phyloP scores from a whole-genome alignment of 64 coral and sea anemone species.

The Exaiptasia diaphana region DNA sequence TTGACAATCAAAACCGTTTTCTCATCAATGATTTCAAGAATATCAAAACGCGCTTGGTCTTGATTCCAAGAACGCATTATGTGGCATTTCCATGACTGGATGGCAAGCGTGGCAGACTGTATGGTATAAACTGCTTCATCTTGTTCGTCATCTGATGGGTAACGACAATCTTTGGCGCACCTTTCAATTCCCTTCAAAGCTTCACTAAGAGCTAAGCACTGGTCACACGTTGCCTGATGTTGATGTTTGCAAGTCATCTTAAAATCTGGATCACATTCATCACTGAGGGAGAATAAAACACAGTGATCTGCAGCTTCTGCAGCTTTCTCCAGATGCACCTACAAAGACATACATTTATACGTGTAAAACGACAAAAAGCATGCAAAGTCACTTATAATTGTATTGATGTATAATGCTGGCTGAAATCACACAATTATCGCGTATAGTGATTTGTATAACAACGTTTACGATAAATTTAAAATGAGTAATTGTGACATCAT shows the following conservation, averaged over 20 bases:
- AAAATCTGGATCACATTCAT: neutral
- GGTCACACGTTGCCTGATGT: neutral
- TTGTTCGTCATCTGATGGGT: neutral
- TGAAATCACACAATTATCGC: neutral
- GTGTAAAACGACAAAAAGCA: neutral
- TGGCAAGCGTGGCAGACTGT: neutral
- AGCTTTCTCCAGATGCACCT: neutral
- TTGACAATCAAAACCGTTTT: neutral
- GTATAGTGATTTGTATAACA: too few species aligned
- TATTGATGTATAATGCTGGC: too few species aligned
- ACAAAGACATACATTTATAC: neutral
- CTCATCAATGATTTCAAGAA: neutral
- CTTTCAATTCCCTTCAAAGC: neutral
- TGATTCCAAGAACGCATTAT: neutral
- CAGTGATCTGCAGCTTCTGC: neutral
- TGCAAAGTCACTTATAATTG: too few species aligned
- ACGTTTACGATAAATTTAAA: too few species aligned
- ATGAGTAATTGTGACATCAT: too few species aligned
- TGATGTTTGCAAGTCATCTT: neutral
- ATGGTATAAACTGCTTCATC: neutral
- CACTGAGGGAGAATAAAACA: slow-evolving; percentile 3
- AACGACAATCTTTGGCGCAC: neutral
- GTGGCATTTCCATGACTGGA: neutral
- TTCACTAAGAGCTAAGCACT: neutral
- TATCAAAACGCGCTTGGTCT: neutral